A percentile compares a stretch with the other conserved stretches of the same genome.
Conservation (phyloP, 2,888 invertebrate species). For the Sarcophaga subvicina region DNA sequence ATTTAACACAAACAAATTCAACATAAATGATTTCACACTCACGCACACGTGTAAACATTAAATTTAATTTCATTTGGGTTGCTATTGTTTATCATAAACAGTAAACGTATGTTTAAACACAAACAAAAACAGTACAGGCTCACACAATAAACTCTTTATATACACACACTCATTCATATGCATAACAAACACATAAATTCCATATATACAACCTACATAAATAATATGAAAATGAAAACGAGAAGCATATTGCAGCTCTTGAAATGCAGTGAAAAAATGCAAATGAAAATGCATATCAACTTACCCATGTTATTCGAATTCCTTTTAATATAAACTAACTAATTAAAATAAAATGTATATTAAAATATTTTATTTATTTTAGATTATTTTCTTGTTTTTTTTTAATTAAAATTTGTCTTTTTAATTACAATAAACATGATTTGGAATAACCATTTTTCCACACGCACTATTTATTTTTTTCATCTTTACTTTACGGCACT, state of each 20-base stretch:
- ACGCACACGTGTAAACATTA: not conserved
- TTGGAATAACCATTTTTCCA: slow-evolving; percentile 4
- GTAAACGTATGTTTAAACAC: not conserved
- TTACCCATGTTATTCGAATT: slow-evolving; percentile 42
- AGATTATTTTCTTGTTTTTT: not conserved
- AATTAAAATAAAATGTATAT: no score
- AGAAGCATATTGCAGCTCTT: not conserved
- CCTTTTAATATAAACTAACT: slow-evolving; percentile 4
- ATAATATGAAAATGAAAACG: no score
- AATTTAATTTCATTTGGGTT: not conserved
- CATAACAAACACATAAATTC: not conserved
- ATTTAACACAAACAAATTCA: not conserved
- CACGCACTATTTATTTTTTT: slow-evolving; percentile 30
- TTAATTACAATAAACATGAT: not conserved
- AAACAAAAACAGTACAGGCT: not conserved
- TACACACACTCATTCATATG: not conserved
- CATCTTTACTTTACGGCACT: slow-evolving; percentile 37
- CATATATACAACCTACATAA: no score
- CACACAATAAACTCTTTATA: not conserved
- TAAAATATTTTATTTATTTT: no score
- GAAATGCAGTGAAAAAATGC: not conserved
- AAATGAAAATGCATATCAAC: slow-evolving; percentile 22
- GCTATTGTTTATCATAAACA: not conserved
- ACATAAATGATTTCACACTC: not conserved
- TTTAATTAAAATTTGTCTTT: not conserved